phyloP scores from a whole-genome alignment of 2,888 invertebrate genomes.

The Tuberolachnus salignus region DNA sequence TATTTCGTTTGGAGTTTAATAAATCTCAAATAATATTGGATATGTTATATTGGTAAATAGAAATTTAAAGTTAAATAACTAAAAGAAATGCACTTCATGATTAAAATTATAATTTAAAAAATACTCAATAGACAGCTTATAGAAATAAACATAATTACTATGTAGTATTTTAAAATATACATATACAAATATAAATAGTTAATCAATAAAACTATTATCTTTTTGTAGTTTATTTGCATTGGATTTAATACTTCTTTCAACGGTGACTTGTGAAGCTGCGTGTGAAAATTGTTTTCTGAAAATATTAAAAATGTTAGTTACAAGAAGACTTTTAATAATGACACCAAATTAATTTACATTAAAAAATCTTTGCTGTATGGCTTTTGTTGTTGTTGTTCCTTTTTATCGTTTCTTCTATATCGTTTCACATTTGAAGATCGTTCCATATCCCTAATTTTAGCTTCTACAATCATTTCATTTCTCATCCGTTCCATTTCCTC shows the following conservation, averaged over 20 bases:
- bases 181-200: background rate
- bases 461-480: constrained; percentile 60
- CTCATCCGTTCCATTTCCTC: constrained; percentile 59
- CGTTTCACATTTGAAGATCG: constrained; percentile 58
- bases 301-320: constrained; percentile 57
- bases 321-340: background rate
- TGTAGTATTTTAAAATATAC: too few relatives aligned
- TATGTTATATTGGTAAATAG: too few relatives aligned
- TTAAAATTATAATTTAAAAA: background rate
- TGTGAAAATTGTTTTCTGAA: constrained; percentile 71
- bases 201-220: constrained; percentile 63
- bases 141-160: background rate
- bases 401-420: constrained; percentile 58
- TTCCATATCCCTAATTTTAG: constrained; percentile 59
- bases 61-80: too few relatives aligned
- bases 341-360: constrained; percentile 57
- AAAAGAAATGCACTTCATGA: background rate
- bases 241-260: constrained; percentile 83
- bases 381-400: constrained; percentile 57
- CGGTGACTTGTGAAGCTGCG: constrained; percentile 72
- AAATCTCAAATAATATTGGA: too few relatives aligned
- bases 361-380: constrained; percentile 59
- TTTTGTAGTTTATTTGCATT: constrained; percentile 86
- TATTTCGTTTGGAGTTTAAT: too few relatives aligned
- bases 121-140: background rate